Evolutionary conservation across 2,797 vertebrate genomes (phyloP).

Genomic region (Anas acuta): DNA sequence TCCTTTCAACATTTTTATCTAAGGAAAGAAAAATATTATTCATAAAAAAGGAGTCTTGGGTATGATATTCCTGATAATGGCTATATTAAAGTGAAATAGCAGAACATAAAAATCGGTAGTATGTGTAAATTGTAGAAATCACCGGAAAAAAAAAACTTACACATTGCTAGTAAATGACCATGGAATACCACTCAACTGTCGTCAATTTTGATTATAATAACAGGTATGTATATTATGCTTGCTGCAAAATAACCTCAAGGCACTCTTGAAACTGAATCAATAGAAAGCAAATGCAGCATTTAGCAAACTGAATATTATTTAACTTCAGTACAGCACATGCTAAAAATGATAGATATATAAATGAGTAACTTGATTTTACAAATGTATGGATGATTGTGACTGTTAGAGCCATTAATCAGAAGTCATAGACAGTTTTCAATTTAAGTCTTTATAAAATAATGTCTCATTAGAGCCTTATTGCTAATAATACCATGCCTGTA

Average conservation of each 20-base stretch:
- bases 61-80: neutral
- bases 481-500: neutral
- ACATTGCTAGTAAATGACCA: neutral
- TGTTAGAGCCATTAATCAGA: neutral
- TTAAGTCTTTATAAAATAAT: neutral
- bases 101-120: neutral
- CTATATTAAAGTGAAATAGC: slow-evolving; percentile 12
- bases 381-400: neutral
- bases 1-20: neutral
- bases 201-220: slow-evolving; percentile 19
- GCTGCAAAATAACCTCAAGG: neutral
- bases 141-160: neutral
- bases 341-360: neutral
- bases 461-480: neutral
- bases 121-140: neutral
- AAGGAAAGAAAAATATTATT: neutral
- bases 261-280: slow-evolving; percentile 22
- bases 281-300: slow-evolving; percentile 11
- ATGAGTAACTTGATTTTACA: slow-evolving; percentile 19
- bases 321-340: neutral
- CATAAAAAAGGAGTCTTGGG: neutral
- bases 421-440: neutral
- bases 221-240: slow-evolving; percentile 1
- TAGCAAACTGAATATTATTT: slow-evolving; percentile 36
- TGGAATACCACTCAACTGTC: neutral